Base-by-base conservation (phyloP, 2,113 vertebrate species). In the Thalassoma bifasciatum region DNA sequence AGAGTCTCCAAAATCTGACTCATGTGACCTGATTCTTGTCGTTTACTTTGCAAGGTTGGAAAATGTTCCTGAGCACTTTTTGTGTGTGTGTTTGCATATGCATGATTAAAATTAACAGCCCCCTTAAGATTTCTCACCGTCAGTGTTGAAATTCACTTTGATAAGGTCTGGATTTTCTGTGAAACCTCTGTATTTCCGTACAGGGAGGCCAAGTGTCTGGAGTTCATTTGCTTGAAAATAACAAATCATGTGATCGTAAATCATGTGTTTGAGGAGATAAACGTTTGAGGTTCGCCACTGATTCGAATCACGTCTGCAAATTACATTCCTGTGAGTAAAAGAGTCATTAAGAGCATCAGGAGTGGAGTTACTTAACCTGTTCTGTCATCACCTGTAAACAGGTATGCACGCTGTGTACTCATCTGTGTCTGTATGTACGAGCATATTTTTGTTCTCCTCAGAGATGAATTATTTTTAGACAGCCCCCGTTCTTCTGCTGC, bases 381-480 rank as follows among this genome's bases (percentile, higher is more conserved):
- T 66, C 16, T n/a, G 11, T 54, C 56, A 68, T 77, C 69, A 63
- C 36, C 52, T 75, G 36, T 34, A 26, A n/a, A 49, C 46, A 49
- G 46, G 3, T 22, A 16, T 42, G 40, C 34, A 60, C 68, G 40
- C 42, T 79, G 59, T 70, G 51, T 73, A 72, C 67, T 26, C 38
- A 54, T 66, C 61, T 75, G 42, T 56, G 60, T 71, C 52, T 44
- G 73, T 72, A 73, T 73, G 61, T 76, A 19, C 38, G 71, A 70
- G 79, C 71, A 75, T 83, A 92, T 92, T 93, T 91, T 79, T 86
- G 89, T 87, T 88, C 92, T 93, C 93, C 93, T 93, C 86, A 44
- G 93, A 94, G 93, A 94, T 90, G 4, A 62, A 79, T 84, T 94
- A 94, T 94, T 94, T 94, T 94, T 94, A 94, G 93, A 83, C 75